Base-by-base conservation (phyloP, 35 echinoderm and acorn worm genomes). In the Ptychodera flava region DNA sequence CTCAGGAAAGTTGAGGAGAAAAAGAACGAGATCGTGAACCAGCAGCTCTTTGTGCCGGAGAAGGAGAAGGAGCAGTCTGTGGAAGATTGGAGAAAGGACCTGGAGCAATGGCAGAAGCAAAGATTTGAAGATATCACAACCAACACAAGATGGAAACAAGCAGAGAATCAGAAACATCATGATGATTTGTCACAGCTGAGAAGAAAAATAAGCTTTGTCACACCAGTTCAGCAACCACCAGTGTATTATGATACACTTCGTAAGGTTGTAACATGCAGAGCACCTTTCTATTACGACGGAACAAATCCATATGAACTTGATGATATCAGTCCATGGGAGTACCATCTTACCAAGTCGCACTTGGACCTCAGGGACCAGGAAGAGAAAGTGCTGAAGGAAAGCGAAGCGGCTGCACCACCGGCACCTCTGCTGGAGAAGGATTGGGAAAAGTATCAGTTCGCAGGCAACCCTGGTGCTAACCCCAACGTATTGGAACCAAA, bases 221-320 rank as follows among this genome's bases (percentile, higher is more conserved):
- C 92, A 28, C 92, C 95, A 14, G 77, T 79, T 28, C 37, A 92
- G 33, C 95, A 94, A 32, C 88, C 93, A 29, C 85, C 86, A 12
- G 95, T 98, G 1, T 98, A 98, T 37, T 98, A 98, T 36, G 95
- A 98, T 37, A 92, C 88, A 29, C 88, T 98, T 37, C 95, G 94
- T 77, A 98, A 98, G 80, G 94, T 94, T 33, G 94, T 94, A 85
- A 94, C 90, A 12, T 83, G 87, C 0, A 98, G 93, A 83, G 90
- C 95, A 16, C 95, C 95, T 31, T 98, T 98, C 80, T 98, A 94
- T 37, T 90, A 98, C 29, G 95, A 98, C 52, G 95, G 95, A 0
- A 92, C 93, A 32, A 98, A 98, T 36, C 95, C 95, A 1, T 98
- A 98, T 38, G 95, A 98, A 76, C 90, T 94, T 30, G 95, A 98